Evolutionary conservation across 2,888 invertebrate species (phyloP).

Genomic region (Kuschelorhynchus macadamiae): DNA sequence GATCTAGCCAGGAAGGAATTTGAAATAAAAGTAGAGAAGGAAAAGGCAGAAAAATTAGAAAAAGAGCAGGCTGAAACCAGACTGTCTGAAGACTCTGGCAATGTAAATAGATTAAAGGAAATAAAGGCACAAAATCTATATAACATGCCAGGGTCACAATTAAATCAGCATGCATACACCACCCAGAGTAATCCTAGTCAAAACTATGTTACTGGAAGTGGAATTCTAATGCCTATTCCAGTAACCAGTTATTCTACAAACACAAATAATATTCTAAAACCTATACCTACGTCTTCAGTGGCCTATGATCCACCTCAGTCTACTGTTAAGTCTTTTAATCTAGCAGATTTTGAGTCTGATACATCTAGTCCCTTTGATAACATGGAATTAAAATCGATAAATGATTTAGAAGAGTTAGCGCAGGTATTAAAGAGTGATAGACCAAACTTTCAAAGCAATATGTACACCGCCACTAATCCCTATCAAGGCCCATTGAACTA

Average conservation of each 20-base stretch:
- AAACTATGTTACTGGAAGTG: conserved; percentile 51
- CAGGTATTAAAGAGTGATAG: conserved; percentile 66
- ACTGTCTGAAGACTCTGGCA: conserved; percentile 15
- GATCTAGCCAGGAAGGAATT: conserved; percentile 68
- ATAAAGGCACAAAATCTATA: not conserved
- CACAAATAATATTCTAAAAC: conserved; percentile 48
- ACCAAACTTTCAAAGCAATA: conserved; percentile 16
- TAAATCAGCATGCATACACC: not conserved
- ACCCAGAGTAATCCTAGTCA: conserved; percentile 39
- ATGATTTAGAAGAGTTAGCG: conserved; percentile 92
- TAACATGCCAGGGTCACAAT: not conserved
- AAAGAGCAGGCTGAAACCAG: conserved; percentile 33
- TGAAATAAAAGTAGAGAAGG: conserved; percentile 52
- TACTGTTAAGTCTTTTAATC: conserved; percentile 68
- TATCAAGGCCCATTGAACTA: conserved; percentile 18
- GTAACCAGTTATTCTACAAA: conserved; percentile 40
- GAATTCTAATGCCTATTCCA: conserved; percentile 61
- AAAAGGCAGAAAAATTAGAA: conserved; percentile 48
- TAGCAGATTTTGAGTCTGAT: conserved; percentile 91
- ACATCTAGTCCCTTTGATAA: conserved; percentile 95
- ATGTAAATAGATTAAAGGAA: not conserved
- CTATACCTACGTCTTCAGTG: conserved; percentile 66
- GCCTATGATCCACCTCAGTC: conserved; percentile 49
- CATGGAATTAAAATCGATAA: conserved; percentile 91
- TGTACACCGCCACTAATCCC: conserved; percentile 15